Evolutionary conservation across 2,797 vertebrate genomes (phyloP), one percentile per base, ranked within the genome.

Genomic region (Allochrocebus solatus): DNA sequence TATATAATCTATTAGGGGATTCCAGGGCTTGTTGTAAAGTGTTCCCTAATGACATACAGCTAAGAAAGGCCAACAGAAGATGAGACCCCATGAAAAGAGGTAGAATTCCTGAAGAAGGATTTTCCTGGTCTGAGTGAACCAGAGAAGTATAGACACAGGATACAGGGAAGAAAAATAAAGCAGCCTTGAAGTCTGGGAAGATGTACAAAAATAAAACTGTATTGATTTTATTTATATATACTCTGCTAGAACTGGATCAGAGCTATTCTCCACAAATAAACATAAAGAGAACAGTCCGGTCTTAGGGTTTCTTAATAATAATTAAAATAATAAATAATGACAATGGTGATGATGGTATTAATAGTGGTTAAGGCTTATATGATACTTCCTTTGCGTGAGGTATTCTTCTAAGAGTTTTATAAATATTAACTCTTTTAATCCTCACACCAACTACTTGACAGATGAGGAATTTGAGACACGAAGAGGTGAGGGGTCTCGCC

Each of bases 261-360:
- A 96, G 57, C 17, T 61, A 24, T 53, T 64, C 50, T 96, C 48
- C 46, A 75, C 76, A 81, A 91, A 46, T 33, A 48, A 91, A 75
- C 28, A 64, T 82, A 5, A 95, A 26, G 57, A 50, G 16, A 82
- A 43, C 3, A 82, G 16, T 95, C n/a, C 10, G 19, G 7, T 70
- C 14, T 81, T 67, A 87, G n/a, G 7, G 10, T 24, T 83, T 92
- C 61, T 94, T 84, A 79, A 76, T 46, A 61, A 30, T 55, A 80
- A 95, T 80, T n/a, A 92, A 85, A 59, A 76, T 36, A 88, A 93
- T 78, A 79, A 89, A 83, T 57, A 67, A 75, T 55, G 36, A 39
- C 3, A 28, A 26, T 30, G 21, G 10, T 48, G 50, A 82, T 14
- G 21, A 53, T 26, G 48, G 26, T 61, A 36, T 53, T 30, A n/a